Conservation (phyloP, 2,113 vertebrate species). For the Clarias magur region DNA sequence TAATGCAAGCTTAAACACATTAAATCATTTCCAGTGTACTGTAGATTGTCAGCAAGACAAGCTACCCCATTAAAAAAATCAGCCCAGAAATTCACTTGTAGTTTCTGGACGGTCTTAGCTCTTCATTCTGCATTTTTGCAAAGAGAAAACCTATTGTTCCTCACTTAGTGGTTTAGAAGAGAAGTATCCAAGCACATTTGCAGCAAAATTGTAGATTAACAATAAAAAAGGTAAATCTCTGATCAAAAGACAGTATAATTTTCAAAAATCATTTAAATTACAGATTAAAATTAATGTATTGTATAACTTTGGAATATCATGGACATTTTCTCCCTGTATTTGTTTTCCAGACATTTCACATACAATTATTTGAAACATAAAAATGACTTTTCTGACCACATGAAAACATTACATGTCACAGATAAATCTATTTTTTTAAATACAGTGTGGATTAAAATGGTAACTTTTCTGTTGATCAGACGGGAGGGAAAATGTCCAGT, state of each 20-base stretch:
- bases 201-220: neutral
- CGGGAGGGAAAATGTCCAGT: neutral
- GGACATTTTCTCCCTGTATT: neutral
- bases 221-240: neutral
- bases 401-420: neutral
- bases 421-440: neutral
- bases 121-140: slow-evolving; percentile 9
- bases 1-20: neutral
- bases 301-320: neutral
- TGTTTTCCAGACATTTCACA: neutral
- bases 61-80: neutral
- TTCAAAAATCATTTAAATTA: neutral
- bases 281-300: neutral
- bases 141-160: neutral
- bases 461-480: neutral
- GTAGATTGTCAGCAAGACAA: neutral
- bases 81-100: neutral
- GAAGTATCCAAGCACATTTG: neutral
- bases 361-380: neutral
- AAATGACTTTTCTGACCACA: neutral
- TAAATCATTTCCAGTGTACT: neutral
- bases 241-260: neutral
- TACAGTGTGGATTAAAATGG: neutral
- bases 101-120: neutral
- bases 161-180: neutral